Percentiles rank a stretch among this genome's conserved stretches.
These are phyloP conservation scores for Phainopepla nitens DNA, from an alignment of 2,113 vertebrate species.

Conservation along the genomic window DNA sequence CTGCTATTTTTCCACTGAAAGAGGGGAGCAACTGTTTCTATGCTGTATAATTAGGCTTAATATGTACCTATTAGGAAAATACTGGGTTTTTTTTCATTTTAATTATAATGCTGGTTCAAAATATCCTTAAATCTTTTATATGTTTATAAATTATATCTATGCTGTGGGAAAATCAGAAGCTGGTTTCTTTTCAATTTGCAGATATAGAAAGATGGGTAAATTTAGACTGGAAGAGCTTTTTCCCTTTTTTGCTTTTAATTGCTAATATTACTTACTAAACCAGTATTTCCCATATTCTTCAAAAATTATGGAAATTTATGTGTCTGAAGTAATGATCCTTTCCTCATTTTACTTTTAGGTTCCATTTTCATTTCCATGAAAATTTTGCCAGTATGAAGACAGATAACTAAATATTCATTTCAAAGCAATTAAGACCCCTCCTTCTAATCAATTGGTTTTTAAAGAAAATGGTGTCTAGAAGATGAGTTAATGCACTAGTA, in stretches of 20 bases:
- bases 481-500: not conserved
- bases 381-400: not conserved
- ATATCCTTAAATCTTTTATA: not conserved
- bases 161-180: not conserved
- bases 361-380: not conserved
- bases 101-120: not conserved
- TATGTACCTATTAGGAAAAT: not conserved
- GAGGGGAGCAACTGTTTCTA: not conserved
- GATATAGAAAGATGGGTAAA: not conserved
- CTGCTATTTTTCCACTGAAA: not conserved
- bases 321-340: not conserved
- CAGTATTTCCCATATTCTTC: not conserved
- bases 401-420: not conserved
- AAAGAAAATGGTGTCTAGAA: conserved; percentile 17
- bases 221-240: not conserved
- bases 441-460: conserved; percentile 4
- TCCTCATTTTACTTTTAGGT: not conserved
- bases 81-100: not conserved
- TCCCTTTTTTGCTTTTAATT: not conserved
- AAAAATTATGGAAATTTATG: not conserved
- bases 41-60: not conserved
- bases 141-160: not conserved
- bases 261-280: not conserved
- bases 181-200: not conserved
- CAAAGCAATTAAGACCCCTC: not conserved